phyloP scores from a whole-genome alignment of 2,113 vertebrate genomes.

The Gallinago jamesoni region DNA sequence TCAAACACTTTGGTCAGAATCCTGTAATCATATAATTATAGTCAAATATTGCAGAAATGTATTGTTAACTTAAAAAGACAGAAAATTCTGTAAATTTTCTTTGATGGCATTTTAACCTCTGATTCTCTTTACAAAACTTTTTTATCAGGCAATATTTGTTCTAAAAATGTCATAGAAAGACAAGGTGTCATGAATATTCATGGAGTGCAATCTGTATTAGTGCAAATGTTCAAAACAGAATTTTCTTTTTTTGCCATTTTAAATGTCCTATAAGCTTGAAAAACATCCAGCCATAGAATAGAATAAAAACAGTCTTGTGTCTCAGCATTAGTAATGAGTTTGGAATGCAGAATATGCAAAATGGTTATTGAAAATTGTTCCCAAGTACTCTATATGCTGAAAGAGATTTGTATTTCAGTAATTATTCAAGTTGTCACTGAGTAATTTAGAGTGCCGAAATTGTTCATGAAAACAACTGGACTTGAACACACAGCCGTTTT shows the following conservation, averaged over 20 bases:
- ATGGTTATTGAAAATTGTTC: neutral
- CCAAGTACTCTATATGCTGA: neutral
- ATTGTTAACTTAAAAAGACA: neutral
- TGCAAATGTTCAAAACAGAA: neutral
- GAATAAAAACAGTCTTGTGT: slow-evolving; percentile 8
- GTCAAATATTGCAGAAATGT: neutral
- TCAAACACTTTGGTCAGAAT: neutral
- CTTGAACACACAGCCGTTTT: slow-evolving; percentile 1
- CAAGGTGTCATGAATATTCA: neutral
- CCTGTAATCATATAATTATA: neutral
- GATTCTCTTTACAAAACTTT: neutral
- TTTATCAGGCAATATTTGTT: neutral
- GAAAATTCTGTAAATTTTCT: neutral
- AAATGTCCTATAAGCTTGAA: slow-evolving; percentile 23
- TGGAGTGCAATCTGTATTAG: neutral
- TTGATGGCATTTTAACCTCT: neutral
- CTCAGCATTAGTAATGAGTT: neutral
- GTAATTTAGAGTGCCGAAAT: slow-evolving; percentile 23
- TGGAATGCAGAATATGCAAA: slow-evolving; percentile 23
- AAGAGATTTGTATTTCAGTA: slow-evolving; percentile 9
- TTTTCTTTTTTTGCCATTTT: neutral
- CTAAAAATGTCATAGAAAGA: neutral
- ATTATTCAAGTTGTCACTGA: slow-evolving; percentile 26
- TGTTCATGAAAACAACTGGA: slow-evolving; percentile 32
- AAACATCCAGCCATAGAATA: neutral